Evolutionary conservation across 2,888 invertebrate genomes (phyloP), one percentile per base, ranked within the genome.

Genomic region (Eupithecia pulchellata): DNA sequence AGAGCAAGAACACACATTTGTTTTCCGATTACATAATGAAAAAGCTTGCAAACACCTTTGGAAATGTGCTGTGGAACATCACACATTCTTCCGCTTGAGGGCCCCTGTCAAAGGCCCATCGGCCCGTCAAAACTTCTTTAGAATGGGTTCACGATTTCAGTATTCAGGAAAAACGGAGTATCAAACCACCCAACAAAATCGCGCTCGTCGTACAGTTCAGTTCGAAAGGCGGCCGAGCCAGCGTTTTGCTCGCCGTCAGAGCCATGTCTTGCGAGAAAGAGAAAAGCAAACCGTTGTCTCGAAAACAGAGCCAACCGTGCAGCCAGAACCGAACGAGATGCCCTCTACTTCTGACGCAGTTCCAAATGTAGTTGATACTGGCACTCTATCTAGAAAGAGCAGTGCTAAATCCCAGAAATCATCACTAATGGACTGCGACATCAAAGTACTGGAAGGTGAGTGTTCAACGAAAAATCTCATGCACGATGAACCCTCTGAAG

Each of bases 61-160:
- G 99, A 99, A 99, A 92, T 99, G 99, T 95, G 99, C 99, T 32
- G 98, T 99, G 0, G 99, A 99, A 91, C 99, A 99, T 94, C 99
- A 99, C 94, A 98, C 99, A 1, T 99, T 99, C 95, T 99, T 99
- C 96, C 96, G 99, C 76, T 95, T 99, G 68, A 96, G 98, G 77
- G 98, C 97, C 42, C 97, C 98, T 0, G 97, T 97, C 0, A 98
- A 98, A 89, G 97, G 97, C 1, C 97, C 98, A 4, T 97, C 97
- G 34, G 97, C 97, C 0, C 95, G 98, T 29, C 99, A 99, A 88
- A 99, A 98, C 93, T 99, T 99, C 95, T 99, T 99, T 93, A 95
- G 99, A 75, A 99, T 99, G 98, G 99, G 99, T 67, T 99, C 99
- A 17, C 96, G 99, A 69, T 99, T 99, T 90, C 97, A 98, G 87